phyloP scores from a whole-genome alignment of 1,140 invertebrate species.

The Drosophila dunni region DNA sequence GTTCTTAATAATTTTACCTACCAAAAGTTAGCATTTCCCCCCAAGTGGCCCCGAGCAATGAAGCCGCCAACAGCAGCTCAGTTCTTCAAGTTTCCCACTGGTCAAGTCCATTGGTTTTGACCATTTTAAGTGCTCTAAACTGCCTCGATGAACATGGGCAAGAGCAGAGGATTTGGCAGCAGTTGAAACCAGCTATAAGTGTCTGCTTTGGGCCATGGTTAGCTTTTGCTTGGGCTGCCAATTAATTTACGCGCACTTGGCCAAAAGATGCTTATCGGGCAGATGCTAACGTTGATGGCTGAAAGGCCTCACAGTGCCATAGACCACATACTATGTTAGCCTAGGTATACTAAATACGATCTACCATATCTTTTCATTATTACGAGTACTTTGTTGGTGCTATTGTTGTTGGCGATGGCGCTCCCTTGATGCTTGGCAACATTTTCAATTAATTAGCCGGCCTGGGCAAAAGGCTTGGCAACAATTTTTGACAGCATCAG shows the following conservation, averaged over 20 bases:
- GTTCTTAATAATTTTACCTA: too few species aligned
- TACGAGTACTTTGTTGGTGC: not conserved
- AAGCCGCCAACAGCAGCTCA: not conserved
- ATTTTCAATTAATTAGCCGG: slow-evolving; percentile 79
- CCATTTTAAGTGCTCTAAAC: slow-evolving; percentile 62
- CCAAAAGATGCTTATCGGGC: slow-evolving; percentile 66
- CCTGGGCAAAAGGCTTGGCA: slow-evolving; percentile 67
- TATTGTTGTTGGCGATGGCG: slow-evolving; percentile 35
- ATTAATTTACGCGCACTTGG: slow-evolving; percentile 78
- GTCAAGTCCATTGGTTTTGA: not conserved
- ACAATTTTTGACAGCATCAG: slow-evolving; percentile 76
- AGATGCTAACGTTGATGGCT: slow-evolving; percentile 19
- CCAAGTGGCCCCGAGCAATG: not conserved
- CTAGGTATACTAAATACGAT: not conserved
- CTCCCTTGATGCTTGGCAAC: slow-evolving; percentile 65
- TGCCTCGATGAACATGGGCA: slow-evolving; percentile 30
- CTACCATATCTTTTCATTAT: slow-evolving; percentile 47
- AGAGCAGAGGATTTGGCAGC: not conserved
- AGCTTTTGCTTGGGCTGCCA: slow-evolving; percentile 39
- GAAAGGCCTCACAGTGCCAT: slow-evolving; percentile 4
- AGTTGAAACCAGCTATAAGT: not conserved
- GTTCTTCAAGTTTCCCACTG: not conserved
- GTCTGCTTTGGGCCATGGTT: slow-evolving; percentile 15
- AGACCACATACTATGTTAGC: slow-evolving; percentile 1
- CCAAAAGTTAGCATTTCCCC: not conserved